Evolutionary conservation across 2,888 invertebrate species (phyloP), one percentile per base, ranked within the genome.

Genomic region (Leptinotarsa peninsularis): DNA sequence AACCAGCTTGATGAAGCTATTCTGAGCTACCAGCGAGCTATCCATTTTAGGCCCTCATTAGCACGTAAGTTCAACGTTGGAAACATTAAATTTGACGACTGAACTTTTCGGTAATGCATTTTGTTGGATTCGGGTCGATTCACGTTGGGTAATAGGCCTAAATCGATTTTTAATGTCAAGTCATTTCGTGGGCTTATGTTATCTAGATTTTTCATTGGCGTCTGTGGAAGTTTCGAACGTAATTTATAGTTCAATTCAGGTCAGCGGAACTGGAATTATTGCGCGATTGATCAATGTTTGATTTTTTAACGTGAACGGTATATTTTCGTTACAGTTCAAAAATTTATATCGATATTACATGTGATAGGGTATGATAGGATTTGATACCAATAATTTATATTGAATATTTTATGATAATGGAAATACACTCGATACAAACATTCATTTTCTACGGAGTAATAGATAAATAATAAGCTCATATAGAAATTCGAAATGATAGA

Each of bases 21-120:
- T 86, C 93, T 94, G 88, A 96, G 96, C 90, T 98, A 97, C 89
- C 94, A 95, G 88, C 92, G 93, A 85, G 98, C 98, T 82, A 96
- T 98, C 87, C 94, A 95, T 89, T 98, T 94, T 90, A 92, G 98
- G 88, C 97, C 98, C 81, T 95, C 96, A 85, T 92, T 98, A 89
- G 97, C 97, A 87, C 92, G 98, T 98, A 91, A 95, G 96, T 94
- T 81, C 50, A 74, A 73, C 60, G 71, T 75, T 63, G 56, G 72
- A 63, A 75, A 67, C 76, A 76, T 75, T 72, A 75, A 69, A 72
- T 72, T 75, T 69, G 69, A 69, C 75, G 72, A 72, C 72, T 75
- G 43, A 63, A 63, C 63, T 63, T 63, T 43, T 43, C 43, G 13
- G 63, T 63, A 43, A 63, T 63, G 63, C 33, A 63, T 63, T 63